A percentile compares a stretch with the other conserved stretches of the same genome.
These are phyloP conservation scores for Macrosoma leucophasiata DNA, from an alignment of 2,888 invertebrate genomes.

Conservation along the genomic window DNA sequence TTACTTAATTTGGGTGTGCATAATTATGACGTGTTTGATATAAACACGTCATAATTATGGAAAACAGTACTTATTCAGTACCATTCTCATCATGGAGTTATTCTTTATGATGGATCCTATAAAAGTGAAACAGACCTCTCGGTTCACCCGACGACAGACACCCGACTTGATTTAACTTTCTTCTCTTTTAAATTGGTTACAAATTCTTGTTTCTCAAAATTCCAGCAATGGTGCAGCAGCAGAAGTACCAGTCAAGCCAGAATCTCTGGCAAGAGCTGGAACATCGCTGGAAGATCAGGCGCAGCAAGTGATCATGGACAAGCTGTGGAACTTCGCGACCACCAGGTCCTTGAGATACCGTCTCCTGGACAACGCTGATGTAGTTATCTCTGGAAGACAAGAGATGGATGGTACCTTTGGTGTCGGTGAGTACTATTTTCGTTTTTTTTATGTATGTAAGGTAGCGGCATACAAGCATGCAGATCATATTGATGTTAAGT, in stretches of 20 bases:
- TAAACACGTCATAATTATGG: too few species aligned
- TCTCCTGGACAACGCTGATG: constrained; percentile 85
- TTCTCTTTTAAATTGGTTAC: neutral
- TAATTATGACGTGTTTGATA: too few species aligned
- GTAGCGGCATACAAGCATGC: too few species aligned
- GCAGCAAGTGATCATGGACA: constrained; percentile 81
- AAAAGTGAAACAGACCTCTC: too few species aligned
- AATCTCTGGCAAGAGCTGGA: constrained; percentile 71
- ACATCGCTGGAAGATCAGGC: constrained; percentile 78
- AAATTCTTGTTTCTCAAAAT: constrained; percentile 18
- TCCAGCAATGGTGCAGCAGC: constrained; percentile 61
- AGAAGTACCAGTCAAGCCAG: constrained; percentile 69
- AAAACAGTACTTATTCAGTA: too few species aligned
- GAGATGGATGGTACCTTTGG: constrained; percentile 81
- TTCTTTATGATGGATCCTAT: too few species aligned
- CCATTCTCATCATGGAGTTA: too few species aligned
- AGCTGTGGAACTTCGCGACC: constrained; percentile 84
- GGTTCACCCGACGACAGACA: too few species aligned
- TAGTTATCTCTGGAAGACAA: constrained; percentile 82
- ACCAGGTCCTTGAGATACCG: constrained; percentile 87
- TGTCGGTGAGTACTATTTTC: constrained; percentile 75
- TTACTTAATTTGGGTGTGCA: too few species aligned
- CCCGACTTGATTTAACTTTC: neutral
- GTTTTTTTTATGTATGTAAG: too few species aligned
- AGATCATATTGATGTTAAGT: too few species aligned